phyloP scores from a whole-genome alignment of 2,113 vertebrate genomes.

The Gymnarchus niloticus region DNA sequence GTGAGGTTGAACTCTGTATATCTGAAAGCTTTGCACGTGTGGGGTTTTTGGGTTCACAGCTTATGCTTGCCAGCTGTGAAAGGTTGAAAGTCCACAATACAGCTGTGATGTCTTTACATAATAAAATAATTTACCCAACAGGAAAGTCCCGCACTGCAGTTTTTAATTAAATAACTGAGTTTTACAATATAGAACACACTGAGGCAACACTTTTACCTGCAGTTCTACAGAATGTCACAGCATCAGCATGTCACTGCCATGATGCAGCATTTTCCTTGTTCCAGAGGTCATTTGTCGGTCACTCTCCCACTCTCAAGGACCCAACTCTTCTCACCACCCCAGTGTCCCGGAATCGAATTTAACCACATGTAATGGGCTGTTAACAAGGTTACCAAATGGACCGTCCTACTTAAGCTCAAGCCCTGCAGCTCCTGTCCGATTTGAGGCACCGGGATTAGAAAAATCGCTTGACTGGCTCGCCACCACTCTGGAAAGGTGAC shows the following conservation, averaged over 20 bases:
- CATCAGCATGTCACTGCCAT: neutral
- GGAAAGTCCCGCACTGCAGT: neutral
- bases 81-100: too few species aligned
- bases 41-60: too few species aligned
- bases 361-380: neutral
- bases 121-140: too few species aligned
- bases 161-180: neutral
- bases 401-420: neutral
- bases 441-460: neutral
- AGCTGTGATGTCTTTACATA: too few species aligned
- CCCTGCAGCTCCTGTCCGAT: neutral
- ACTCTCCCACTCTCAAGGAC: neutral
- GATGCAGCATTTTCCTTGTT: neutral
- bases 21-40: too few species aligned
- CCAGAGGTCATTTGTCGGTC: neutral
- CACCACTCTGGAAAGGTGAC: too few species aligned
- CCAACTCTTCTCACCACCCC: neutral
- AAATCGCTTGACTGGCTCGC: too few species aligned
- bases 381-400: constrained; percentile 1
- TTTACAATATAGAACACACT: neutral
- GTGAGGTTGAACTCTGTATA: too few species aligned
- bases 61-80: too few species aligned
- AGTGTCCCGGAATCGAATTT: constrained; percentile 1
- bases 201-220: neutral
- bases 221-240: neutral